Conservation (phyloP, 1,140 invertebrate species). For the Vanessa atalanta region DNA sequence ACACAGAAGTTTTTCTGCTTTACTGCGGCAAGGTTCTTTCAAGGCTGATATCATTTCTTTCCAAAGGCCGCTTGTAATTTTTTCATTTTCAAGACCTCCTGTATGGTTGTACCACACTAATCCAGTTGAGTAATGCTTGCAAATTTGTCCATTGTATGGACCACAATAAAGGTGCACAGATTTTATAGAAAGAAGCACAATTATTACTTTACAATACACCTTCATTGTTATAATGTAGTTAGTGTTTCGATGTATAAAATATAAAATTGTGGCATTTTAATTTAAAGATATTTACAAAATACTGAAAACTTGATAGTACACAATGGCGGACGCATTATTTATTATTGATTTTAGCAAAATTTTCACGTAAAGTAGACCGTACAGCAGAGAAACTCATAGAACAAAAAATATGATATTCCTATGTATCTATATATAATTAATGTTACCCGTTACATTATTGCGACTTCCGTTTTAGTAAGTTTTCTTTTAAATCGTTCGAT, state of each 20-base stretch:
- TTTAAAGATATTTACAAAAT: conserved; percentile 51
- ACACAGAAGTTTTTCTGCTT: conserved; percentile 94
- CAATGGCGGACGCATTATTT: conserved; percentile 77
- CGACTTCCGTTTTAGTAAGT: neutral
- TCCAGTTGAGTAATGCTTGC: conserved; percentile 89
- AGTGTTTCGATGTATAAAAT: conserved; percentile 45
- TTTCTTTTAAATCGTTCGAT: neutral
- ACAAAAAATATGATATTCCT: conserved; percentile 8
- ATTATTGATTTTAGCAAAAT: conserved; percentile 74
- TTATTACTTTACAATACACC: conserved; percentile 46
- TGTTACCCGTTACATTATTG: conserved; percentile 8
- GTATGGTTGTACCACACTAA: conserved; percentile 92
- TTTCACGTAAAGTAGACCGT: conserved; percentile 39
- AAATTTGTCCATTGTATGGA: conserved; percentile 93
- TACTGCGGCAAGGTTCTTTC: conserved; percentile 90
- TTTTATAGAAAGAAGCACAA: conserved; percentile 64
- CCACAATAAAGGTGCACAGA: conserved; percentile 85
- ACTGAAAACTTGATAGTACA: conserved; percentile 57
- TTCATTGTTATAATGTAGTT: conserved; percentile 52
- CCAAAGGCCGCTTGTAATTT: conserved; percentile 91
- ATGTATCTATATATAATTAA: neutral
- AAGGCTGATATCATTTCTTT: conserved; percentile 90
- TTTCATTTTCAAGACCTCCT: conserved; percentile 90
- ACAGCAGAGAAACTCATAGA: conserved; percentile 28
- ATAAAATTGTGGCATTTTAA: conserved; percentile 66